A percentile compares a stretch with the other conserved stretches of the same genome.
These are phyloP conservation scores for Emydocephalus ijimae DNA, from an alignment of 2,113 vertebrate genomes.

Conservation along the genomic window DNA sequence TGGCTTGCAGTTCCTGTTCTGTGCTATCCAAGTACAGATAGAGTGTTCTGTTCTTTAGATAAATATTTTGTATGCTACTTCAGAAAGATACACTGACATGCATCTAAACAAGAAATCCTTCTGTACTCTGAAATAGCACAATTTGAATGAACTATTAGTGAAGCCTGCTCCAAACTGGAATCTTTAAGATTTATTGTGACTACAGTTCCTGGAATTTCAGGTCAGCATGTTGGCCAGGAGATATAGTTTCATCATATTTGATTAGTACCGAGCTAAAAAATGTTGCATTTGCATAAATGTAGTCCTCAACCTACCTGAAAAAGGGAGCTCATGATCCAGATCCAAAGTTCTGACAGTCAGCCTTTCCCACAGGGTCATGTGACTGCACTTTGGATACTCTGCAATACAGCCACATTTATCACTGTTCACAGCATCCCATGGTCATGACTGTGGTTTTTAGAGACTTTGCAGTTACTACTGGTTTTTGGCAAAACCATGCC, in stretches of 20 bases:
- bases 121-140: constrained; percentile 43
- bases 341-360: neutral
- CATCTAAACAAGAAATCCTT: constrained; percentile 12
- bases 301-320: neutral
- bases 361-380: neutral
- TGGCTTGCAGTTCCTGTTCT: constrained; percentile 12
- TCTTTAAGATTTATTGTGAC: neutral
- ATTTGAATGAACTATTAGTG: constrained; percentile 43
- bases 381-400: neutral
- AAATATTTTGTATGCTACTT: constrained; percentile 17
- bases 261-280: neutral
- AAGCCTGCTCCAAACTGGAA: neutral
- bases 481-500: neutral
- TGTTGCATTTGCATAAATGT: neutral
- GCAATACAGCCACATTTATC: neutral
- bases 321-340: neutral
- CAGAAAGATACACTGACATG: constrained; percentile 32
- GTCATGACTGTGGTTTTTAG: neutral
- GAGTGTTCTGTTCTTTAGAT: constrained; percentile 37
- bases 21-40: constrained; percentile 32
- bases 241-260: neutral
- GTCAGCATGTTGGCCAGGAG: neutral
- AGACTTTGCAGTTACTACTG: neutral
- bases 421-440: neutral
- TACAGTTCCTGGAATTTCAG: neutral